Percentiles rank a stretch among this genome's conserved stretches.
Conservation (phyloP, 2,113 vertebrate genomes). For the Sylvietta virens region DNA sequence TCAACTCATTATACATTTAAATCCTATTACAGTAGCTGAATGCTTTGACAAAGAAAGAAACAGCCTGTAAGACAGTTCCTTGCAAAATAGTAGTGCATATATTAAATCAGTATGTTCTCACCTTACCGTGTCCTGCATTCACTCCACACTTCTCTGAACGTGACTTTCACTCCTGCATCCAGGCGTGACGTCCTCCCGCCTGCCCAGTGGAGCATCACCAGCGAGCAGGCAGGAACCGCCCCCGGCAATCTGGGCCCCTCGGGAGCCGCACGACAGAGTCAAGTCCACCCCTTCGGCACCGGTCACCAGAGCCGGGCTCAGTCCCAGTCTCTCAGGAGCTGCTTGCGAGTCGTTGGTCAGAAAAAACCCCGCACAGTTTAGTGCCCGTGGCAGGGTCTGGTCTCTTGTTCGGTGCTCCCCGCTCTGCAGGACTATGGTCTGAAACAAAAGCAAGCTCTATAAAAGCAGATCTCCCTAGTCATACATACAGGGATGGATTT, state of each 20-base stretch:
- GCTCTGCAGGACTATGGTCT: rapidly evolving
- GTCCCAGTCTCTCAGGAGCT: not conserved
- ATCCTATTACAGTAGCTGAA: not conserved
- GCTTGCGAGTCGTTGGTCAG: not conserved
- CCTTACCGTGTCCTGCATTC: not conserved
- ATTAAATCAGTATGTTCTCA: not conserved
- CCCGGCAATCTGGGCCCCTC: rapidly evolving
- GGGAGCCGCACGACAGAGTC: not conserved
- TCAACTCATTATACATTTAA: constrained; percentile 7
- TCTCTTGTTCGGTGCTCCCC: not conserved
- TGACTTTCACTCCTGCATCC: not conserved
- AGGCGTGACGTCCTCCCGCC: not conserved
- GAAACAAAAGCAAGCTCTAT: not conserved
- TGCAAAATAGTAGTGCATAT: not conserved
- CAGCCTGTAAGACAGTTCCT: not conserved
- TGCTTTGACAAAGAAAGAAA: not conserved
- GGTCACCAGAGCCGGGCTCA: not conserved
- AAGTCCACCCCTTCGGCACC: not conserved
- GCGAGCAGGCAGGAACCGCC: not conserved
- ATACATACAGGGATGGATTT: not conserved
- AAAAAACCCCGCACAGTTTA: not conserved
- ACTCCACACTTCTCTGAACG: not conserved
- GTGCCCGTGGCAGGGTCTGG: not conserved
- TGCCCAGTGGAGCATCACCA: not conserved
- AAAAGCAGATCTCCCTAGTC: not conserved